Evolutionary conservation across 2,113 vertebrate genomes (phyloP).

Genomic region (Lophotis ruficrista): DNA sequence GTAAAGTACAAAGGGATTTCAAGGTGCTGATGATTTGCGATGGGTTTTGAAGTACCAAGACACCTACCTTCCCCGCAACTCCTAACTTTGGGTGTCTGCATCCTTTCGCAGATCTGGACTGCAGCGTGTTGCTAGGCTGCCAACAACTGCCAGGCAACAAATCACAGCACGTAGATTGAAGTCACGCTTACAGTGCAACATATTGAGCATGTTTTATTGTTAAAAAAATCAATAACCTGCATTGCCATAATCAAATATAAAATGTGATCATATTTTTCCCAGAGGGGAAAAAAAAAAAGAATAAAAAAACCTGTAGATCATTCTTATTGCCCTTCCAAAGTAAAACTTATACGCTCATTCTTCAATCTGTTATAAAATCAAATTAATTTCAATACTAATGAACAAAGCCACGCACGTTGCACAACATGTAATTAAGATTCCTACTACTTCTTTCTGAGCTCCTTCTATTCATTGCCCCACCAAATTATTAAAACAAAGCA

Average conservation of each 20-base stretch:
- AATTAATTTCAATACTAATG: conserved; percentile 62
- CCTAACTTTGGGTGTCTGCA: neutral
- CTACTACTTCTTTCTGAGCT: conserved; percentile 50
- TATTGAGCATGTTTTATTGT: conserved; percentile 18
- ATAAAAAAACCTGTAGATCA: neutral
- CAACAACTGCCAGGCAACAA: conserved; percentile 62
- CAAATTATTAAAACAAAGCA: conserved; percentile 74
- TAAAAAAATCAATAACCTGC: conserved; percentile 42
- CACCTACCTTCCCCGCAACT: neutral
- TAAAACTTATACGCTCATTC: neutral
- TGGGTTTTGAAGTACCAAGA: neutral
- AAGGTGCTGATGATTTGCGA: neutral
- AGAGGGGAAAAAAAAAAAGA: neutral
- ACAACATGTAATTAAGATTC: conserved; percentile 65
- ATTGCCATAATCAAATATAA: conserved; percentile 37
- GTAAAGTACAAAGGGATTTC: neutral
- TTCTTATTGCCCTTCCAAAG: neutral
- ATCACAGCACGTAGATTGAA: conserved; percentile 12
- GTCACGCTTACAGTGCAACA: conserved; percentile 1
- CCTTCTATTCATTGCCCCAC: conserved; percentile 51
- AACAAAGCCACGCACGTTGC: conserved; percentile 5
- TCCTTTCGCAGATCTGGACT: neutral
- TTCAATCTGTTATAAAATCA: conserved; percentile 48
- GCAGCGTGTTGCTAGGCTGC: conserved; percentile 57
- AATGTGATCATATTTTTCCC: neutral